Evolutionary conservation across 2,888 invertebrate species (phyloP), one percentile per base, ranked within the genome.

Genomic region (Nudaria mundana): DNA sequence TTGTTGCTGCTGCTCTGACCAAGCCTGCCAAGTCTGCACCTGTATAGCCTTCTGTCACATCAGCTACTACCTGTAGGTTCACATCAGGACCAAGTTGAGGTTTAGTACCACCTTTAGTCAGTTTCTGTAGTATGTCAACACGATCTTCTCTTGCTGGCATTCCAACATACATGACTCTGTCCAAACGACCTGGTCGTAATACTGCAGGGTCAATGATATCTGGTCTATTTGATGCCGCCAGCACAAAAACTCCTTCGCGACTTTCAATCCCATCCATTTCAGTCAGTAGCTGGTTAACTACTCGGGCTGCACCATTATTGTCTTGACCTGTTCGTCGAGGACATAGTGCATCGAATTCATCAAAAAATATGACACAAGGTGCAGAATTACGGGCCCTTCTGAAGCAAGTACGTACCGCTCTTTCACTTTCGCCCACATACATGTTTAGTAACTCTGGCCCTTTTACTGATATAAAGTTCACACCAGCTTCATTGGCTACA

Each of bases 341-440:
- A 73, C 98, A 98, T 18, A 99, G 79, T 0, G 99, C 96, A 79
- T 99, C 99, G 50, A 99, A 91, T 83, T 99, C 99, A 73, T 99
- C 99, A 71, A 99, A 99, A 86, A 99, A 99, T 76, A 99, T 98
- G 2, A 99, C 98, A 74, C 99, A 99, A 0, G 99, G 99, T 0
- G 97, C 93, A 0, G 98, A 98, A 80, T 98, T 98, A 29, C 96
- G 90, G 0, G 99, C 99, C 51, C 98, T 91, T 71, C 96, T 94
- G 75, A 99, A 99, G 66, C 97, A 97, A 14, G 96, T 95, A n/a
- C 99, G 91, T 1, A 99, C 98, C 0, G 98, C 98, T 58, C 96
- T 91, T 81, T 99, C 99, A 81, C 98, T 98, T 85, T 99, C 99
- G 43, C 99, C 99, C 11, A 99, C 98, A 81, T 99, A 99, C 99